Evolutionary conservation across 2,113 vertebrate genomes (phyloP).

Genomic region (Laticauda colubrina): DNA sequence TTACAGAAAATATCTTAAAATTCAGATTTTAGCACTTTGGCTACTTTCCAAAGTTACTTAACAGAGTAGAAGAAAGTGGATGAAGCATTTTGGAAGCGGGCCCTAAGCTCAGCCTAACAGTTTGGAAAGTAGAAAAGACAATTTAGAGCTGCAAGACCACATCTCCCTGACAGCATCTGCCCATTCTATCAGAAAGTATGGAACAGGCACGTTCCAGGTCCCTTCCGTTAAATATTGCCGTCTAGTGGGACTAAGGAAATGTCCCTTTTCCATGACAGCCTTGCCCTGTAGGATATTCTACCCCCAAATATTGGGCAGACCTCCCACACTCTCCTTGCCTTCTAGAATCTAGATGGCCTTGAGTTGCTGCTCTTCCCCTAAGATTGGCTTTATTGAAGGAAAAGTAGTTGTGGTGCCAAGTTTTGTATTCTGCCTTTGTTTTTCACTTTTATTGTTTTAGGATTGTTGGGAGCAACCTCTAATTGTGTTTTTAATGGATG

Average conservation of each 20-base stretch:
- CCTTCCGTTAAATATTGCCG: not conserved
- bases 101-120: not conserved
- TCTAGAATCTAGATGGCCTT: not conserved
- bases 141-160: not conserved
- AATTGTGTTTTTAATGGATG: not conserved
- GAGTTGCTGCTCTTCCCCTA: not conserved
- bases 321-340: not conserved
- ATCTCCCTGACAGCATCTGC: not conserved
- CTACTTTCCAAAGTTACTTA: not conserved
- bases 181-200: not conserved
- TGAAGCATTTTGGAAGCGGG: not conserved
- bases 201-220: not conserved
- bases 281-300: not conserved
- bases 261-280: not conserved
- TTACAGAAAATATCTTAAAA: not conserved
- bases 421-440: not conserved
- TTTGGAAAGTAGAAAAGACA: not conserved
- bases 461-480: not conserved
- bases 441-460: not conserved
- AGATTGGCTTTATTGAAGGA: not conserved
- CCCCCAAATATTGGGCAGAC: not conserved
- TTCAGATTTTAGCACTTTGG: not conserved
- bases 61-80: not conserved
- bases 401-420: not conserved
- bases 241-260: not conserved